These are phyloP conservation scores for Coleophora flavipennella DNA, from an alignment of 2,888 invertebrate species.

Conservation along the genomic window DNA sequence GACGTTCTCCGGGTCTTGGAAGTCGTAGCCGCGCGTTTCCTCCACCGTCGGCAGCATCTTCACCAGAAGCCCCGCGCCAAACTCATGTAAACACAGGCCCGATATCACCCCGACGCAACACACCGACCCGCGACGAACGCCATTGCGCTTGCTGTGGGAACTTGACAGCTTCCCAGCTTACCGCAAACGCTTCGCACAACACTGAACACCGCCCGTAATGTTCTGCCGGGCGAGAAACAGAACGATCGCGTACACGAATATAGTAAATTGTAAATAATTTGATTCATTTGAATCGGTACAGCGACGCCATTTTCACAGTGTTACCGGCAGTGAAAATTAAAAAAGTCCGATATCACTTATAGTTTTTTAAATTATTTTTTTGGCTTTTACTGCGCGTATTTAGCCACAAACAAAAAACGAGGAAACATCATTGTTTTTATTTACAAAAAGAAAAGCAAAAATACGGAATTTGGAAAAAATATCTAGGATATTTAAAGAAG, in stretches of 20 bases:
- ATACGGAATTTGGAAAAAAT: no score
- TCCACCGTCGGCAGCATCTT: constrained; percentile 69
- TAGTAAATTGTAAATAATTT: constrained; percentile 39
- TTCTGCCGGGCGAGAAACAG: constrained; percentile 1
- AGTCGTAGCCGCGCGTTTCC: constrained; percentile 80
- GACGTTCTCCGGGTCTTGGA: constrained; percentile 89
- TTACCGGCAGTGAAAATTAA: no score
- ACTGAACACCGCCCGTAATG: constrained; percentile 18
- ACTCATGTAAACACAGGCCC: constrained; percentile 60
- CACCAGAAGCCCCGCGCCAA: constrained; percentile 43
- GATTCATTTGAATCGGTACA: constrained; percentile 60
- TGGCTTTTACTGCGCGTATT: no score
- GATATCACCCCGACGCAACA: constrained; percentile 47
- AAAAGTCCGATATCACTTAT: constrained; percentile 23
- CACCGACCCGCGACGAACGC: constrained; percentile 29
- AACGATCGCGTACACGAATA: constrained; percentile 4
- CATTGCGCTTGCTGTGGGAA: constrained; percentile 36
- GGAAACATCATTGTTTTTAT: not conserved
- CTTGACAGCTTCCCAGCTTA: constrained; percentile 26
- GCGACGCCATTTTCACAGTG: constrained; percentile 68
- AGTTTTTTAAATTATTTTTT: constrained; percentile 11
- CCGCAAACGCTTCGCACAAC: constrained; percentile 19
- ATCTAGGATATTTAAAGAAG: no score
- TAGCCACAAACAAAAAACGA: no score
- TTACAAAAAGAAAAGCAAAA: no score